Evolutionary conservation across 1,140 invertebrate genomes (phyloP).

Genomic region (Samia ricini): DNA sequence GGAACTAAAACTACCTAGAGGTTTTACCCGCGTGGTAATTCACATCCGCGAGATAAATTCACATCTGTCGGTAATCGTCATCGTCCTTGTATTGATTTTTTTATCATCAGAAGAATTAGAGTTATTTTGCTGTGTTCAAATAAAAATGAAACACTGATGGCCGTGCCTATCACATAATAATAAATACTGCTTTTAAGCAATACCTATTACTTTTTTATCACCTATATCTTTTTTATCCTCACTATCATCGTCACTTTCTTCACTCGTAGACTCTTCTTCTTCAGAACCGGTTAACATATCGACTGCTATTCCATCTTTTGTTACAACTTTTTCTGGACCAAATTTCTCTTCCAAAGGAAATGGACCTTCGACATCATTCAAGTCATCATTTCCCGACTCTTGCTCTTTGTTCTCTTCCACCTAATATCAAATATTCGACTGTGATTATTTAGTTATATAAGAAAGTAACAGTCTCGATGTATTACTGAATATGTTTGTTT

Average conservation of each 20-base stretch:
- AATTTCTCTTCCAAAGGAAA: constrained; percentile 25
- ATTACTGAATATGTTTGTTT: too few species aligned
- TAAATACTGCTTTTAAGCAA: not conserved
- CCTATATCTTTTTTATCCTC: constrained; percentile 27
- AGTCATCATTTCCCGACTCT: constrained; percentile 3
- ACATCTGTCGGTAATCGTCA: too few species aligned
- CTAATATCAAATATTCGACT: not conserved
- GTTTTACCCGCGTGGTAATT: too few species aligned
- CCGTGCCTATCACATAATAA: not conserved
- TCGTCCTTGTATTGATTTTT: too few species aligned
- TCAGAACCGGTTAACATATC: constrained; percentile 59
- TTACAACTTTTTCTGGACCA: constrained; percentile 26
- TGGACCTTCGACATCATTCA: constrained; percentile 19
- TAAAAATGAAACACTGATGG: not conserved
- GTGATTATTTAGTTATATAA: too few species aligned
- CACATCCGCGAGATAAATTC: too few species aligned
- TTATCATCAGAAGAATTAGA: too few species aligned
- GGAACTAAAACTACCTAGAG: too few species aligned
- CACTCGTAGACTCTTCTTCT: constrained; percentile 52
- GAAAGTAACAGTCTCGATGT: too few species aligned
- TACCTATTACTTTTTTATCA: constrained; percentile 1
- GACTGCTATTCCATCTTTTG: constrained; percentile 38
- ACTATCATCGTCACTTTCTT: constrained; percentile 44
- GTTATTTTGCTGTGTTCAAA: too few species aligned
- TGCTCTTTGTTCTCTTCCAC: not conserved